Conservation (phyloP, 2,888 invertebrate species). For the Mesorhabditis belari region DNA sequence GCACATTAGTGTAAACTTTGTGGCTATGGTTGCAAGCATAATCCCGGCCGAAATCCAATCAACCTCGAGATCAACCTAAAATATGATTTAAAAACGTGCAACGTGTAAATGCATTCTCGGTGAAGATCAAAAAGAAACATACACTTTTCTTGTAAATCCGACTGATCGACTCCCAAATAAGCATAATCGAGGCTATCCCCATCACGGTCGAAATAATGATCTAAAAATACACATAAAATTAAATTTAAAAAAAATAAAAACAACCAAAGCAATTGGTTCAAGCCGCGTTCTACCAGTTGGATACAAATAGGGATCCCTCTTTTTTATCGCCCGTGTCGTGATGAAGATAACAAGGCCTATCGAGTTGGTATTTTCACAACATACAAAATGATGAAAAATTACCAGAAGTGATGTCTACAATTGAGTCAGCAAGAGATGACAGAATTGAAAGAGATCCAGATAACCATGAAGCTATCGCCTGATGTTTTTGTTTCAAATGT, state of each 20-base stretch:
- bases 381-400: constrained; percentile 8
- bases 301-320: constrained; percentile 55
- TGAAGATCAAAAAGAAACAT: constrained; percentile 6
- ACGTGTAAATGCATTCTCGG: background rate
- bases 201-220: constrained; percentile 56
- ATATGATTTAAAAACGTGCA: background rate
- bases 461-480: constrained; percentile 54
- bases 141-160: constrained; percentile 11
- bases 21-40: constrained; percentile 46
- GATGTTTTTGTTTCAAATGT: background rate
- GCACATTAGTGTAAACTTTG: constrained; percentile 41
- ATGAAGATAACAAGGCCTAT: constrained; percentile 18
- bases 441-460: constrained; percentile 58
- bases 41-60: constrained; percentile 39
- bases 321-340: constrained; percentile 52
- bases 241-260: background rate
- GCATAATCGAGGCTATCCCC: constrained; percentile 57
- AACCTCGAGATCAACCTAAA: constrained; percentile 32
- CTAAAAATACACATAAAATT: constrained; percentile 11
- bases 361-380: background rate
- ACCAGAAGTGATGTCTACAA: constrained; percentile 57
- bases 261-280: constrained; percentile 56
- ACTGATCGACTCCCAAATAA: constrained; percentile 47
- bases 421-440: constrained; percentile 57
- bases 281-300: constrained; percentile 57